phyloP scores from a whole-genome alignment of 1,140 invertebrate species.

The Trachelipus rathkii region DNA sequence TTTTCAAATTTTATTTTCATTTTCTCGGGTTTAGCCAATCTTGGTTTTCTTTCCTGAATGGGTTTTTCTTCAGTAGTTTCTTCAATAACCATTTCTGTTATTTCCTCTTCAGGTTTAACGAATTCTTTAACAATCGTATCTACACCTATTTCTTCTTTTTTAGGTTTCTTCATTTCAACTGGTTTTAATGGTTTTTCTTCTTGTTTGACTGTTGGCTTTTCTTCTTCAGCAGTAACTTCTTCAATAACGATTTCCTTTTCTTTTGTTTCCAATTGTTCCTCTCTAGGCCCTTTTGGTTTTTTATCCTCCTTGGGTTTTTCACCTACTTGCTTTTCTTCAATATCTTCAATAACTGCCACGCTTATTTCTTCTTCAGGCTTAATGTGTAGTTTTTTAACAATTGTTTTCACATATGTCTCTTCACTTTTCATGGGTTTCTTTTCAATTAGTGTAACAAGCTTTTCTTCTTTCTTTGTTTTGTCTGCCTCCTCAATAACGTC shows the following conservation, averaged over 20 bases:
- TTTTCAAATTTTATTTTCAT: neutral
- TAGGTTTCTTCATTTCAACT: neutral
- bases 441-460: no score
- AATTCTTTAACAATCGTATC: neutral
- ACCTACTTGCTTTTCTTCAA: neutral
- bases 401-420: neutral
- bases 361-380: neutral
- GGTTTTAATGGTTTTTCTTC: neutral
- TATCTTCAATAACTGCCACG: neutral
- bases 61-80: neutral
- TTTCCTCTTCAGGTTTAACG: neutral
- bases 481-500: constrained; percentile 31
- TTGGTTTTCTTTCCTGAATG: no score
- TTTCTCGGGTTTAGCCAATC: neutral
- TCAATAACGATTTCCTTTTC: neutral
- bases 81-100: neutral
- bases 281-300: neutral
- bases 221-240: constrained; percentile 6
- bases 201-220: neutral
- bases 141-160: neutral
- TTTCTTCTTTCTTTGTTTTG: constrained; percentile 25
- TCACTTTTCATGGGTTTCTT: no score
- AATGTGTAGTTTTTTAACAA: neutral
- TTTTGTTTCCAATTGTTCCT: neutral
- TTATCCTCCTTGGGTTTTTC: neutral